These are phyloP conservation scores for Amphipyra tragopoginis DNA, from an alignment of 2,888 invertebrate genomes.

Conservation along the genomic window DNA sequence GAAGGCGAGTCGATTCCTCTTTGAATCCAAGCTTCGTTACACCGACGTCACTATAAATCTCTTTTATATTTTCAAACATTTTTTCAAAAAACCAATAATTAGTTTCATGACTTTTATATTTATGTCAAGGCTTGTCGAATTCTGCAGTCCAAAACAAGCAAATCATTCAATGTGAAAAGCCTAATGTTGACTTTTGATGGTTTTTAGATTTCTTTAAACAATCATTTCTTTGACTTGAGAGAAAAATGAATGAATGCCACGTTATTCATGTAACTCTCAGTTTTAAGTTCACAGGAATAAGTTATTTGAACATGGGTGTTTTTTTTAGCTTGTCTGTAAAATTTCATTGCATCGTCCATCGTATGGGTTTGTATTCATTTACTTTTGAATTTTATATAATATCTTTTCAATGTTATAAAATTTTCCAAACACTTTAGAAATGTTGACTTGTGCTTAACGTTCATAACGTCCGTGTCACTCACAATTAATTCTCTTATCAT, in stretches of 20 bases:
- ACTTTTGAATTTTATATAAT: too few relatives aligned
- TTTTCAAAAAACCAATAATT: slow-evolving; percentile 60
- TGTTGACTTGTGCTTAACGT: not conserved
- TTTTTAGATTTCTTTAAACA: slow-evolving; percentile 68
- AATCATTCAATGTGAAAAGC: slow-evolving; percentile 69
- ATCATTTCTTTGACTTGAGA: slow-evolving; percentile 30
- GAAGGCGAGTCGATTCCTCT: slow-evolving; percentile 16
- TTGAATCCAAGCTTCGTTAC: slow-evolving; percentile 35
- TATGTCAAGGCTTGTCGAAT: slow-evolving; percentile 54
- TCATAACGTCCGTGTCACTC: not conserved
- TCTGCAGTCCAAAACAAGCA: slow-evolving; percentile 61
- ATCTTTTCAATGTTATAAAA: too few relatives aligned
- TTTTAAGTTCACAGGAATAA: slow-evolving; percentile 11
- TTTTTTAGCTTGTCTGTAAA: not conserved
- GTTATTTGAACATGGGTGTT: slow-evolving; percentile 19
- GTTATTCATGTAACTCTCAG: slow-evolving; percentile 32
- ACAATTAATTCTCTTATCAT: slow-evolving; percentile 18
- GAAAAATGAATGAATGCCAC: slow-evolving; percentile 16
- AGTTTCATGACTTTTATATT: slow-evolving; percentile 58
- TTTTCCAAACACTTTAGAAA: too few relatives aligned
- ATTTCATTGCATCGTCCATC: too few relatives aligned
- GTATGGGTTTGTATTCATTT: too few relatives aligned
- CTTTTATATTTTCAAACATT: slow-evolving; percentile 55
- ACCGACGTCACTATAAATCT: slow-evolving; percentile 61
- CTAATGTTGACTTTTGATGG: slow-evolving; percentile 56